Percentiles rank a stretch among this genome's conserved stretches.
Evolutionary conservation across 2,888 invertebrate species (phyloP).

Genomic region (Sinohyriopsis cumingii): DNA sequence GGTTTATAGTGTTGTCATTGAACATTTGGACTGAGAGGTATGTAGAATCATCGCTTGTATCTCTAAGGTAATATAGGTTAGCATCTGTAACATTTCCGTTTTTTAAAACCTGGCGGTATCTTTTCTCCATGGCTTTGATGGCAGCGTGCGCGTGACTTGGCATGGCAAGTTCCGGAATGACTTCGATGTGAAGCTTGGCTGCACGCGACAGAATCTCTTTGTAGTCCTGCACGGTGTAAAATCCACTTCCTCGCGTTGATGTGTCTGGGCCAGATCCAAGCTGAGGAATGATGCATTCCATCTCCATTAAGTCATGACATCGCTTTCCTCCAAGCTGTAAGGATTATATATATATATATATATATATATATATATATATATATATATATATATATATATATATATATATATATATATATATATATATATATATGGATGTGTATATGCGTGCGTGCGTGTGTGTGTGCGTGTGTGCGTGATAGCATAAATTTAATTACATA

Average conservation of each 20-base stretch:
- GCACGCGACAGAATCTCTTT: conserved; percentile 52
- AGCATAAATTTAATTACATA: no score
- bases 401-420: no score
- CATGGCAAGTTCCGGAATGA: conserved; percentile 65
- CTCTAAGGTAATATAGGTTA: conserved; percentile 34
- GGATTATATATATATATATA: not conserved
- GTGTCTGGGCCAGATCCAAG: conserved; percentile 52
- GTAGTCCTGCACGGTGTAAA: conserved; percentile 54
- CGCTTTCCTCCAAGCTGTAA: conserved; percentile 54
- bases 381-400: no score
- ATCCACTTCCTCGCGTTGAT: conserved; percentile 53
- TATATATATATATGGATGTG: no score
- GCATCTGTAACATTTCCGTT: conserved; percentile 32
- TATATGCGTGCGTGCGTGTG: no score
- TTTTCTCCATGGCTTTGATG: conserved; percentile 57
- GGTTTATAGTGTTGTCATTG: conserved; percentile 63
- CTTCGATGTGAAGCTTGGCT: conserved; percentile 51
- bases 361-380: no score
- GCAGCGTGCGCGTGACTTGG: conserved; percentile 65
- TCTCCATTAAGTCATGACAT: conserved; percentile 48
- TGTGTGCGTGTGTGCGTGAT: no score
- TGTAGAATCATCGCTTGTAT: conserved; percentile 37
- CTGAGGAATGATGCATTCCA: conserved; percentile 47
- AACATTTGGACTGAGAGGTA: conserved; percentile 62
- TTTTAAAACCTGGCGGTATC: conserved; percentile 30